Base-by-base conservation (phyloP, 1,140 invertebrate genomes). In the Drosophila albomicans region DNA sequence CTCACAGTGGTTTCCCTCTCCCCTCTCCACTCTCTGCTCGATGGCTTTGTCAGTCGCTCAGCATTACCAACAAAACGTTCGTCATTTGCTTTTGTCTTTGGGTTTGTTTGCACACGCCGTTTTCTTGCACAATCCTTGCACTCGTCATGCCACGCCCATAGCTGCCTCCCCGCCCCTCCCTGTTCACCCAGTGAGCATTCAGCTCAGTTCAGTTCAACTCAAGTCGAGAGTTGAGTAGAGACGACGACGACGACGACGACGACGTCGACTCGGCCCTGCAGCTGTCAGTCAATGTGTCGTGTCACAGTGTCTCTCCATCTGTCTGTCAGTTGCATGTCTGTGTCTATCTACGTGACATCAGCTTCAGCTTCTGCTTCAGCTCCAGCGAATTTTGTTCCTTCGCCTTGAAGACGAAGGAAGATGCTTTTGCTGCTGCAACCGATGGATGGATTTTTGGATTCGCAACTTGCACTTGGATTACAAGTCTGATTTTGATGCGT, bases 251-350 rank as follows among this genome's bases (percentile, higher is more conserved):
- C 41, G 32, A 3, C 25, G 61, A 13, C 28, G n/a, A 43, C 49
- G 66, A 48, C 13, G 54, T 51, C 43, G 54, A 59, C 52, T 68
- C 65, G 66, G 78, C 73, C 88, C 85, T 91, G 86, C 78, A 89
- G 88, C 89, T 91, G 89, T 91, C 89, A 91, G 89, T 91, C 89
- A 91, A 90, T 91, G 89, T 91, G 89, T 91, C 86, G 86, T 90
- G 87, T 90, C 87, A 91, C 86, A 90, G 76, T 91, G 89, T 89
- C 89, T 91, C 81, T 91, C 81, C 89, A 91, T 82, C 89, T 91
- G 88, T 89, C 85, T 91, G 89, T 91, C 89, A 91, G 76, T 86
- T 85, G 85, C 89, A 91, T 90, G 81, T 86, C 85, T 86, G 61
- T 89, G 81, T 90, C 86, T 90, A 85, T 90, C 89, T 89, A 91